A percentile compares a stretch with the other conserved stretches of the same genome.
Evolutionary conservation across 2,888 invertebrate genomes (phyloP).

Genomic region (Cataglyphis rosenhaueri): DNA sequence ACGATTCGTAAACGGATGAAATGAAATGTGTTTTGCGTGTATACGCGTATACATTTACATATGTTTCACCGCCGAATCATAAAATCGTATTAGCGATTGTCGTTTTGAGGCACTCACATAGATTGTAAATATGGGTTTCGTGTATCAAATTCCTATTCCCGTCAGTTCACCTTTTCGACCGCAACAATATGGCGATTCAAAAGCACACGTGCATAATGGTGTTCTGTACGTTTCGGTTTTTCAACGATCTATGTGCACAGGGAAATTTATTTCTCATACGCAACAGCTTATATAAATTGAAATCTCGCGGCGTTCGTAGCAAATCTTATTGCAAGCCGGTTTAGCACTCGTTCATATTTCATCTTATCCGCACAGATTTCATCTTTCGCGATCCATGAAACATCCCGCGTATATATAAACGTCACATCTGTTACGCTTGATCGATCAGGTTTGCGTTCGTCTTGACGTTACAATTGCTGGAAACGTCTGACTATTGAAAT

Average conservation of each 20-base stretch:
- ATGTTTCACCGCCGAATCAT: not conserved
- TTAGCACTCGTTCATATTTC: constrained; percentile 26
- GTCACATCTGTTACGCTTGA: not conserved
- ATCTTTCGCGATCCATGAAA: constrained; percentile 7
- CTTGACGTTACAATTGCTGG: not conserved
- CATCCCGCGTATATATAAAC: not conserved
- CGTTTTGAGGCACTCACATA: not conserved
- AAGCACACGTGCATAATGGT: not conserved
- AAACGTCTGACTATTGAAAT: not conserved
- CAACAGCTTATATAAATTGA: constrained; percentile 44
- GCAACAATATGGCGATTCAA: not conserved
- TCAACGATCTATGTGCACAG: not conserved
- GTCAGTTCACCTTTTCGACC: not conserved
- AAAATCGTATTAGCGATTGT: constrained; percentile 21
- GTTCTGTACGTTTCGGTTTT: not conserved
- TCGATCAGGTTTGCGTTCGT: constrained; percentile 8
- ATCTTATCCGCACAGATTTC: constrained; percentile 14
- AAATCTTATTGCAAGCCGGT: constrained; percentile 49
- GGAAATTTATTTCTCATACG: constrained; percentile 46
- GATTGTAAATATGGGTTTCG: not conserved
- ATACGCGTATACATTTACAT: not conserved
- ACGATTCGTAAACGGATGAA: constrained; percentile 4
- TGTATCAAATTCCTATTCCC: constrained; percentile 7
- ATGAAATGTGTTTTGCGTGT: not conserved
- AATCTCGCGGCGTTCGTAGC: constrained; percentile 17